These are phyloP conservation scores for Conistra vaccinii DNA, from an alignment of 2,888 invertebrate genomes.

Conservation along the genomic window DNA sequence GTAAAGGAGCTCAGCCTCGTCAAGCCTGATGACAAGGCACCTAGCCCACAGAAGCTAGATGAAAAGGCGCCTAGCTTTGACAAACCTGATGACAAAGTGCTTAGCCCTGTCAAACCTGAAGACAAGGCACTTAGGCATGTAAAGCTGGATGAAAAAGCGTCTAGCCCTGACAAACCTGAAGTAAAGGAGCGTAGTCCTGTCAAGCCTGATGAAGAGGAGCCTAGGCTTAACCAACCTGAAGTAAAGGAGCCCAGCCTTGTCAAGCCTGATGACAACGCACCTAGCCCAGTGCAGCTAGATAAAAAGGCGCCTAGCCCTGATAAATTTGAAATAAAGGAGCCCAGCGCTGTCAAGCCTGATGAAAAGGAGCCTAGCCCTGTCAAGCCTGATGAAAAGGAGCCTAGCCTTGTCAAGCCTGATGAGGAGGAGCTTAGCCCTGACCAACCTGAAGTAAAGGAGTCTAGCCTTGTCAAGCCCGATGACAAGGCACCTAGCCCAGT, in stretches of 20 bases:
- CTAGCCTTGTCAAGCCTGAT: conserved; percentile 1
- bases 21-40: too few relatives aligned
- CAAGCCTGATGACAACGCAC: conserved; percentile 15
- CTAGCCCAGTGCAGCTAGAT: not conserved
- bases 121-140: not conserved
- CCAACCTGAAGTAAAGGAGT: not conserved
- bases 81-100: too few relatives aligned
- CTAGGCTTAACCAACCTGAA: conserved; percentile 21
- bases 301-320: not conserved
- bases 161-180: not conserved
- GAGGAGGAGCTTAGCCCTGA: conserved; percentile 24
- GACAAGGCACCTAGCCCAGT: too few relatives aligned
- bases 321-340: not conserved
- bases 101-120: too few relatives aligned
- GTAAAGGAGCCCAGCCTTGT: conserved; percentile 7
- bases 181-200: fast-evolving
- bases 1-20: too few relatives aligned
- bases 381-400: too few relatives aligned
- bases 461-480: not conserved
- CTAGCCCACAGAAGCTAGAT: too few relatives aligned
- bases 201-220: conserved; percentile 6
- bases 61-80: too few relatives aligned
- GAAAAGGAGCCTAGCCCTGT: conserved; percentile 25
- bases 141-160: not conserved
- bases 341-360: not conserved